Percentiles rank a stretch among this genome's conserved stretches.
Evolutionary conservation across 2,888 invertebrate species (phyloP).

Genomic region (Baccha elongata): DNA sequence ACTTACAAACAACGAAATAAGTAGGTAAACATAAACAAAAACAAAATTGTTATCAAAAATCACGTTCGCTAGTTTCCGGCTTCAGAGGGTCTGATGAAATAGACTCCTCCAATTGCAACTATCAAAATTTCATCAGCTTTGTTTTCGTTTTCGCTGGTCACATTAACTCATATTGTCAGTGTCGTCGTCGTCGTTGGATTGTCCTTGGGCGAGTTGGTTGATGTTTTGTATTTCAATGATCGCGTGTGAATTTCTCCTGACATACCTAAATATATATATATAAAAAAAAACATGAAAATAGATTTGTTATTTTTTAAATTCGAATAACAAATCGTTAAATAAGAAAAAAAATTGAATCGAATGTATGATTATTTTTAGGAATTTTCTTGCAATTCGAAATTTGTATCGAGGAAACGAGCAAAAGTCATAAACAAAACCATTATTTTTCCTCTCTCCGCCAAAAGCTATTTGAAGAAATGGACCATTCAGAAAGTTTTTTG

Average conservation of each 20-base stretch:
- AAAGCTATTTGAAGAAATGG: conserved; percentile 23
- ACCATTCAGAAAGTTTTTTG: conserved; percentile 50
- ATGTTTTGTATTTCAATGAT: conserved; percentile 39
- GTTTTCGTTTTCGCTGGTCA: not conserved
- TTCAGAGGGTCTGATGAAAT: conserved; percentile 60
- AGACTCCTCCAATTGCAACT: conserved; percentile 54
- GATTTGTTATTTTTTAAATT: conserved; percentile 21
- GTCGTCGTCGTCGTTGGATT: conserved; percentile 2
- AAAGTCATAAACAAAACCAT: conserved; percentile 59
- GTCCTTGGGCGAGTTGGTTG: conserved; percentile 45
- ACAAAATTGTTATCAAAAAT: conserved; percentile 36
- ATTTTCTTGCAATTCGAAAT: conserved; percentile 14
- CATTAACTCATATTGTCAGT: too few species aligned
- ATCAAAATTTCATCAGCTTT: conserved; percentile 47
- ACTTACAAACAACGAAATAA: conserved; percentile 8
- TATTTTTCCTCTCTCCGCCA: conserved; percentile 4
- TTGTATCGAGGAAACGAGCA: conserved; percentile 29
- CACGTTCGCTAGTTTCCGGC: conserved; percentile 40
- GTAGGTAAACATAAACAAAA: conserved; percentile 21
- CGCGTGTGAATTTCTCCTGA: conserved; percentile 33
- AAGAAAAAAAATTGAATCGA: conserved; percentile 26
- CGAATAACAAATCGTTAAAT: conserved; percentile 51
- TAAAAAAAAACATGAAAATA: conserved; percentile 16
- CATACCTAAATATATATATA: conserved; percentile 8
- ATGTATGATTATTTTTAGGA: conserved; percentile 38